Base-by-base conservation (phyloP, 53 echinoderm and acorn worm species). In the Temnopleurus reevesii region DNA sequence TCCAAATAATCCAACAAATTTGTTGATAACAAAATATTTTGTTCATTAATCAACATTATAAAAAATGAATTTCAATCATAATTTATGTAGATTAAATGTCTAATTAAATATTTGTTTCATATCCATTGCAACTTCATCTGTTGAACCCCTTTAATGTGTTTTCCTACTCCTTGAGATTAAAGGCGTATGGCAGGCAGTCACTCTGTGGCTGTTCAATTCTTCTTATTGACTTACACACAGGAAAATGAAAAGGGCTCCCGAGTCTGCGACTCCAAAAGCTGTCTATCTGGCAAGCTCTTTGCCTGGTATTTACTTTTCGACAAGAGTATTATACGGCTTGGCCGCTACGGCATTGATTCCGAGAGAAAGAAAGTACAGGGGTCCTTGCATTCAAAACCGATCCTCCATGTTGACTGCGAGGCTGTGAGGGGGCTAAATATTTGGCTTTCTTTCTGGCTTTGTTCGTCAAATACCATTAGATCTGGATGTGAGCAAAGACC, bases 291-390 rank as follows among this genome's bases (percentile, higher is more conserved):
- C 79, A 28, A 79, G 51, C 79, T 79, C 49, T 79, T n/a, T 83
- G 83, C 57, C 55, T 18, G 23, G 83, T 83, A 83, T 83, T 83
- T 83, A 83, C 83, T 55, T 83, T 83, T 55, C 54, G 23, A 54
- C 83, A 83, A 55, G 83, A 55, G 79, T 49, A 79, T 79, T 79
- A 46, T 79, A 49, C 4, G 46, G 79, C 79, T 49, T 29, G 79
- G 79, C 79, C 83, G 51, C 83, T 55, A 53, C n/a, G 83, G 83
- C 83, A 83, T 83, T 83, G 83, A 55, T 53, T 83, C 60, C 30
- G 35, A 21, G 55, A 83, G 35, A 23, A 6, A 36, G 38, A 83
- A 83, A 83, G 83, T 83, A 83, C 83, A 83, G 57, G 36, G 83
- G 56, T 83, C 83, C 56, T 35, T 36, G 27, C 38, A 83, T 55